Base-by-base conservation (phyloP, 1,140 invertebrate species). In the Leptinotarsa undecemlineata region DNA sequence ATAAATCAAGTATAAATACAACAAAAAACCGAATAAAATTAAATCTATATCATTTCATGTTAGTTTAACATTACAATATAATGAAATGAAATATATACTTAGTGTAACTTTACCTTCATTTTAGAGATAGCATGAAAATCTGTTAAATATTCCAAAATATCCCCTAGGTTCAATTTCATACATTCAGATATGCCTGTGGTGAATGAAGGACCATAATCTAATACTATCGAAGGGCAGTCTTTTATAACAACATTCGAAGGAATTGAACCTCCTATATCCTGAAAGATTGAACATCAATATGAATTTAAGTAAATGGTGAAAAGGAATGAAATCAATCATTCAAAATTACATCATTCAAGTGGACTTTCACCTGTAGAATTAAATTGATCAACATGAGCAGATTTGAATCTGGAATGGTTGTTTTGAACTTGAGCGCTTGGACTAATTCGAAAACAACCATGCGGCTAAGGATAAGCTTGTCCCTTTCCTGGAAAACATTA, bases 51-150 rank as follows among this genome's bases (percentile, higher is more conserved):
- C 26, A 26, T 26, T 26, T 26, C 26, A 26, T 26, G 5, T 26
- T 26, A 6, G 33, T 33, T 33, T 33, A 11, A 33, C 1, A 11
- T 11, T 33, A 11, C 8, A 33, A 33, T 33, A 33, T 8, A 33
- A 5, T 5, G 4, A 26, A 26, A 26, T 26, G 5, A 51, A 48
- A 19, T 71, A 21, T 13, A 63, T 26, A 26, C 23, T 23, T 26
- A 26, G 6, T 26, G 26, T 26, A 26, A 8, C 33, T 33, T 80
- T 86, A 97, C 96, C 91, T 99, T 99, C 33, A 99, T 93, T 90
- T 98, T 99, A 72, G 93, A 96, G 62, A 99, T 89, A 0, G 97
- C 96, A 82, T 99, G 97, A 79, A 99, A 94, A 85, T 99, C 98
- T 14, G 95, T 92, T 75, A 99, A 89, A 84, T 99, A 98, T 69